phyloP scores from a whole-genome alignment of 2,888 invertebrate species.

The Drosophila pegasa region DNA sequence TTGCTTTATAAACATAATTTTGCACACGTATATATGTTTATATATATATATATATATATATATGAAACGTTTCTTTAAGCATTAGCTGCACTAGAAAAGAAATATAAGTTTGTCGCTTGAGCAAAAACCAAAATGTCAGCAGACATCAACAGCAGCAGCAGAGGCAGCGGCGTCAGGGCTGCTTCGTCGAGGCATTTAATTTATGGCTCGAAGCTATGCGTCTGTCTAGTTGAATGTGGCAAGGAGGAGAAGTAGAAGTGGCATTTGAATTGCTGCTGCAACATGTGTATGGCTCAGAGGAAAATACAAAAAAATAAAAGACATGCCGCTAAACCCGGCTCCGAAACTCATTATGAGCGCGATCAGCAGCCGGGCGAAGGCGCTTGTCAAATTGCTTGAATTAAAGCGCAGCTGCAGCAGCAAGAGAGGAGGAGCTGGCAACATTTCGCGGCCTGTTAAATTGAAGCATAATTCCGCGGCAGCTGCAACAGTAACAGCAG shows the following conservation, averaged over 20 bases:
- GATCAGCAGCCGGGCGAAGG: conserved; percentile 48
- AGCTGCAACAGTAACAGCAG: conserved; percentile 38
- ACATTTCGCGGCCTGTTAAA: conserved; percentile 72
- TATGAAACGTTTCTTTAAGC: not conserved
- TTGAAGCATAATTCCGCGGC: conserved; percentile 70
- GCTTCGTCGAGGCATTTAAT: conserved; percentile 57
- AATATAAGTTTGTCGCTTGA: conserved; percentile 16
- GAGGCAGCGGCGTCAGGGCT: not conserved
- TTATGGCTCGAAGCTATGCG: conserved; percentile 62
- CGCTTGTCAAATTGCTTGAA: conserved; percentile 71
- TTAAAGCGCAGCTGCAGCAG: conserved; percentile 51
- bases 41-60: not conserved
- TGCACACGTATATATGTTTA: too few relatives aligned
- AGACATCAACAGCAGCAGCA: conserved; percentile 3
- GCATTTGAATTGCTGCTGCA: conserved; percentile 31
- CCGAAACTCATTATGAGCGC: conserved; percentile 57
- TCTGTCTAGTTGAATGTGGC: conserved; percentile 36
- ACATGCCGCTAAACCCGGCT: conserved; percentile 32
- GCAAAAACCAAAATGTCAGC: conserved; percentile 37
- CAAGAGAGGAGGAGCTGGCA: conserved; percentile 47
- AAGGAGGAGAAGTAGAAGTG: not conserved
- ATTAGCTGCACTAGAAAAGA: conserved; percentile 2
- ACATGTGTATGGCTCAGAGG: conserved; percentile 56
- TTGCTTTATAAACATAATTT: not conserved
- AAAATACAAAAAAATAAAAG: not conserved